Base-by-base conservation (phyloP, 2,888 invertebrate species). In the Watsonalla binaria region DNA sequence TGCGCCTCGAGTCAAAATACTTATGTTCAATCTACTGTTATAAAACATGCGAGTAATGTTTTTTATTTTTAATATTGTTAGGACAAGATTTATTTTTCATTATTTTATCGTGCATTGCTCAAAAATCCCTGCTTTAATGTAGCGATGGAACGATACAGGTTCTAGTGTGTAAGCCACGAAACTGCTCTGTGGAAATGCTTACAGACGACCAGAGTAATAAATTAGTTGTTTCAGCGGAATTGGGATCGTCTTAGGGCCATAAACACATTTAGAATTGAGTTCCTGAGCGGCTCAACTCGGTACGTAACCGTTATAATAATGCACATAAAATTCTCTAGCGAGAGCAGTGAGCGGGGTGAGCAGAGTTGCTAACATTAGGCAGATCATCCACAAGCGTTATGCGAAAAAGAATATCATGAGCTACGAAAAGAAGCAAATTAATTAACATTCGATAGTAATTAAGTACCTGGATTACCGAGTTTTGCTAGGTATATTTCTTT, bases 321-420 rank as follows among this genome's bases (percentile, higher is more conserved):
- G 82, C 78, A 80, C 78, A 83, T 82, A 84, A 84, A 83, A 83
- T 81, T 82, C 75, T 68, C 74, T 70, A 62, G 65, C 61, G 78
- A 72, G 78, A 78, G 78, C 74, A 68, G 75, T 72, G 72, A 76
- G 78, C 76, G 74, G 11, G 42, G 6, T 11, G 11, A 69, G 72
- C 72, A 68, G 77, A 80, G 79, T 80, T 82, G 77, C 65, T 67
- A 65, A 74, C 72, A 76, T 81, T 42, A 42, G 42, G 42, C 11
- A 11, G 42, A 11, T 4, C 11, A 11, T 11, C 42, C 42, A 42
- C 42, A 5, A 42, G 11, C 11, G 42, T 11, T 6, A 0, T 2
- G 2, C 5, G 9, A 11, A 2, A 2, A 42, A 42, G 11, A 11
- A 11, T 11, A 5, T 42, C 11, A 8, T 8, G 5, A 37, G 8